Evolutionary conservation across 2,797 vertebrate species (phyloP).

Genomic region (Diplodus sargus): DNA sequence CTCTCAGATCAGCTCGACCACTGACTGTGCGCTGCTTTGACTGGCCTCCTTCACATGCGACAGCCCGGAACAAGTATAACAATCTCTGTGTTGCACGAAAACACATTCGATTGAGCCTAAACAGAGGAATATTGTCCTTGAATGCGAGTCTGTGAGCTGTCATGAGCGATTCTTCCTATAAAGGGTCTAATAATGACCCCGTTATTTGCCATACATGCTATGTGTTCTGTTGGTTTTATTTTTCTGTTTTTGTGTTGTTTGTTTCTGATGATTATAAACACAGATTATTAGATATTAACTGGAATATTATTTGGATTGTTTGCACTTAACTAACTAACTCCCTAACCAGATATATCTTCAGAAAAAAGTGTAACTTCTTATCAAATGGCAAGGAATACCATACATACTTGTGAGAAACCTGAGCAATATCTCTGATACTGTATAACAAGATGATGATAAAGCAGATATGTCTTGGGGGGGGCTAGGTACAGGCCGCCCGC

Average conservation of each 20-base stretch:
- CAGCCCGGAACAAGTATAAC: conserved; percentile 63
- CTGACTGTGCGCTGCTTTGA: conserved; percentile 66
- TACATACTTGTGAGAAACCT: conserved; percentile 15
- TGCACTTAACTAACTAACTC: too few species aligned
- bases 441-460: conserved; percentile 59
- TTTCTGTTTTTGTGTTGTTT: too few species aligned
- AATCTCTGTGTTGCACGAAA: conserved; percentile 42
- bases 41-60: conserved; percentile 72
- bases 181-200: conserved; percentile 4
- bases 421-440: conserved; percentile 5
- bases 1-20: conserved; percentile 72
- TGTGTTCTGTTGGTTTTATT: too few species aligned
- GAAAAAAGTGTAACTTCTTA: conserved; percentile 23
- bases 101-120: conserved; percentile 44
- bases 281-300: too few species aligned
- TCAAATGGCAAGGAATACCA: conserved; percentile 8
- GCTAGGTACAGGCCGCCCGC: conserved; percentile 36
- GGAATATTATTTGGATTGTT: too few species aligned
- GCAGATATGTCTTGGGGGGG: conserved; percentile 41
- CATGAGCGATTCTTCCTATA: conserved; percentile 29
- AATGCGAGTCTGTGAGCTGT: conserved; percentile 34
- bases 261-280: too few species aligned
- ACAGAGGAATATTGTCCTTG: conserved; percentile 19
- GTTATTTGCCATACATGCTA: neutral
- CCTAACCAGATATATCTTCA: neutral